Percentiles rank a stretch among this genome's conserved stretches.
Conservation (phyloP, 1,140 invertebrate genomes). For the Pseudomyrmex cubaensis region DNA sequence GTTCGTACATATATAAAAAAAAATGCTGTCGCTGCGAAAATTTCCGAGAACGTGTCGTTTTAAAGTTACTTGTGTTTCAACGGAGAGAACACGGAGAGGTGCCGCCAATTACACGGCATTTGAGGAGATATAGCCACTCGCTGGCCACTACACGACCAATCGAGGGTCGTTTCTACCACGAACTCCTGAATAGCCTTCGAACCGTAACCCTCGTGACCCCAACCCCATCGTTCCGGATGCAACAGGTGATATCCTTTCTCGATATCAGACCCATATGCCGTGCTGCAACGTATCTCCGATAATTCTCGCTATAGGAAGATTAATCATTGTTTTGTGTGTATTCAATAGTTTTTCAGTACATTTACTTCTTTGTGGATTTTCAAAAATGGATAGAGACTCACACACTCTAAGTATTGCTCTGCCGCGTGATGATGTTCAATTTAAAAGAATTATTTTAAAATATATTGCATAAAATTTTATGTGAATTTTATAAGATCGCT, state of each 20-base stretch:
- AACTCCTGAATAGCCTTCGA: constrained; percentile 84
- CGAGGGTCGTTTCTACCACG: constrained; percentile 81
- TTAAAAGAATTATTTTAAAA: not conserved
- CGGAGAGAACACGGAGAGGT: constrained; percentile 63
- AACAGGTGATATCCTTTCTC: constrained; percentile 85
- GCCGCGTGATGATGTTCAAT: not conserved
- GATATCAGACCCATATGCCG: constrained; percentile 82
- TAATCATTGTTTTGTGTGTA: constrained; percentile 47
- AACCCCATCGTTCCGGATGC: constrained; percentile 84
- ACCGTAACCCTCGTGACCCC: constrained; percentile 80
- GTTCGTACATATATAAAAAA: no score
- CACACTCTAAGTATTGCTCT: not conserved
- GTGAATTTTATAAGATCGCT: not conserved
- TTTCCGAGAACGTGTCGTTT: constrained; percentile 19
- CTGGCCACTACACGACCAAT: constrained; percentile 80
- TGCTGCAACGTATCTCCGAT: constrained; percentile 75
- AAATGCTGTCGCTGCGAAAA: not conserved
- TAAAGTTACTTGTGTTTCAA: constrained; percentile 34
- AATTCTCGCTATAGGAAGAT: constrained; percentile 65
- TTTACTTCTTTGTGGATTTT: constrained; percentile 33
- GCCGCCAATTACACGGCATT: constrained; percentile 74
- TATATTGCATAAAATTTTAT: not conserved
- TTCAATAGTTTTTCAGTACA: not conserved
- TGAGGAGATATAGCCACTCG: constrained; percentile 78
- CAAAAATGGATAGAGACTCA: no score